Evolutionary conservation across 2,113 vertebrate genomes (phyloP), one percentile per base, ranked within the genome.

Genomic region (Sceloporus undulatus): DNA sequence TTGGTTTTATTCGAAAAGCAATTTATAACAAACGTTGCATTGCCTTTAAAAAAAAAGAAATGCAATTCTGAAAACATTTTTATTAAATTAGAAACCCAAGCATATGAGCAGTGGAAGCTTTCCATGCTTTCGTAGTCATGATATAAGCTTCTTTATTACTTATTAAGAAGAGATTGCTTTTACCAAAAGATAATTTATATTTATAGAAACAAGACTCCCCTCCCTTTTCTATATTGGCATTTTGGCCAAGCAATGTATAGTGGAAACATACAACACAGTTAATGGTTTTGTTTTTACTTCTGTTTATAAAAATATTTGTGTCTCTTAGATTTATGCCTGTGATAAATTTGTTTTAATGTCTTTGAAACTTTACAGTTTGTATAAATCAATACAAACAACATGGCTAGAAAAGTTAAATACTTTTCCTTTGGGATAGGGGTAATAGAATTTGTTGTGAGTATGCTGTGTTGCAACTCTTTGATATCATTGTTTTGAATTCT

Each of bases 51-150:
- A 73, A 70, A 73, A 70, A 81, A 79, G 77, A 80, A 52, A 73
- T 83, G 13, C 71, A 90, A 84, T 92, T 90, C 21, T 87, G 1
- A 66, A 62, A 88, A 66, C 29, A 68, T 27, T 78, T 89, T 90
- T 56, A 3, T 5, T 70, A 2, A 75, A 68, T 4, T 81, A 85
- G 38, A 29, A 88, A 1, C 85, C 91, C 77, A 89, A 9, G 54
- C 75, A 0, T 0, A 19, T 76, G 68, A 86, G 71, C 66, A 76
- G 13, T 85, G 34, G 16, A 34, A 82, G 1, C 84, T 87, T 92
- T 87, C 65, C 59, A 19, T 62, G 6, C 29, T 82, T 2, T 27
- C 79, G 74, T 82, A 82, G 85, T 91, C 85, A 23, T 27, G 25
- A n/a, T 65, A 27, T 75, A 68, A 80, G 5, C 85, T 5, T 56